Base-by-base conservation (phyloP, 2,888 invertebrate species). In the Caenorhabditis panamensis region DNA sequence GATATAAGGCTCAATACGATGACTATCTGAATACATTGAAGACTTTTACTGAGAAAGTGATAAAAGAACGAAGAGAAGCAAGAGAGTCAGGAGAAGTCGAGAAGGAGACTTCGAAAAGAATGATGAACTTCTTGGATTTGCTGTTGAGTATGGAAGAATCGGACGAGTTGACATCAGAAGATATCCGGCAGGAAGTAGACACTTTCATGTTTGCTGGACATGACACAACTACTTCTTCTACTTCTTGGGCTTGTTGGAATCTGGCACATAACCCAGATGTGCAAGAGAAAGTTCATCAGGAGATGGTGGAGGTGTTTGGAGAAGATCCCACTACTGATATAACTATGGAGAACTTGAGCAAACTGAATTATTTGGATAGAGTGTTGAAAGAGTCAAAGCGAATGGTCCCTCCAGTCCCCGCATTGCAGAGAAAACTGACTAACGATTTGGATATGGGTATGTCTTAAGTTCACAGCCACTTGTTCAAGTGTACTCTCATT, bases 131-230 rank as follows among this genome's bases (percentile, higher is more conserved):
- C 84, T 88, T 93, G 63, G 93, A 93, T 86, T 86, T 93, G 84
- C 85, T 93, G 41, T 86, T 93, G 47, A 90, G 91, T 53, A 88
- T 91, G 80, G 89, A 91, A 24, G 88, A 91, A 16, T 89, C 90
- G n/a, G 86, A 90, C 22, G 84, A 86, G 3, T 84, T 92, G 66
- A 90, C 91, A 0, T 87, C 91, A 63, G 88, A 89, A 9, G 92
- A 92, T 75, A 92, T 92, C 44, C 86, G 91, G 54, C 68, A 84
- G 51, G 85, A 85, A 64, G 82, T 84, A 3, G 93, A 93, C 84
- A 92, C 92, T 1, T 92, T 92, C 87, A 93, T 92, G 92, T 92
- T 92, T 88, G 92, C 92, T 76, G 86, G 92, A 24, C 92, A 92
- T 85, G 92, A 92, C 82, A 92, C 92, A 28, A 92, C 92, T 5